Base-by-base conservation (phyloP, 2,113 vertebrate species). In the Ifrita kowaldi region DNA sequence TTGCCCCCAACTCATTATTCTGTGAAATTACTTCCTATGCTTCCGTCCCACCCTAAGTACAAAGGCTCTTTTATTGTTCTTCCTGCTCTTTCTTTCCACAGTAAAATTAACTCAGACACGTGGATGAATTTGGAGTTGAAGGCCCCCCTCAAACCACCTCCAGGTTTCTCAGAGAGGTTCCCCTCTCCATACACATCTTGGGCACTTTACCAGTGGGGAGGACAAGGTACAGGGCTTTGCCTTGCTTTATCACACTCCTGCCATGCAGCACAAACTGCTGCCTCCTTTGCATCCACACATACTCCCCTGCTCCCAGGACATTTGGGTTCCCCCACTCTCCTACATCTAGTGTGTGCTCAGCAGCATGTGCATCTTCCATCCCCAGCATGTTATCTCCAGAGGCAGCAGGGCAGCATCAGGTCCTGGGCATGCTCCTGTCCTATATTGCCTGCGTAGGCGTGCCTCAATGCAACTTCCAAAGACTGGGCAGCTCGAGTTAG, bases 41-140 rank as follows among this genome's bases (percentile, higher is more conserved):
- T 95, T 92, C 73, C 92, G 83, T 90, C 80, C 76, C 86, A 74
- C 90, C 79, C 88, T 35, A 70, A 86, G 76, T 94, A 95, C 93
- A 96, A 96, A 94, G 90, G 79, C 79, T 84, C 90, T 85, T 95
- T 93, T 90, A 87, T 95, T 96, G 75, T 73, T 96, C 83, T 94
- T 96, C 75, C 64, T 90, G 75, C 87, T 96, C 55, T 64, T 94
- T 93, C 89, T 93, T 96, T 96, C 75, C 87, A 70, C 75, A 86
- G 78, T 78, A 94, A 91, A 91, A 96, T 95, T 95, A 76, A 83
- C 70, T 82, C 84, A 85, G 89, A 91, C 95, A 94, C 89, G 69
- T 91, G 87, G 70, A 89, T 96, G 84, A 89, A 82, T 93, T 93
- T 87, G 81, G 84, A 84, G 65, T 87, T 4, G 0, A 90, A 87